A percentile compares a stretch with the other conserved stretches of the same genome.
Evolutionary conservation across 1,140 invertebrate genomes (phyloP).

Genomic region (Zaprionus ghesquierei): DNA sequence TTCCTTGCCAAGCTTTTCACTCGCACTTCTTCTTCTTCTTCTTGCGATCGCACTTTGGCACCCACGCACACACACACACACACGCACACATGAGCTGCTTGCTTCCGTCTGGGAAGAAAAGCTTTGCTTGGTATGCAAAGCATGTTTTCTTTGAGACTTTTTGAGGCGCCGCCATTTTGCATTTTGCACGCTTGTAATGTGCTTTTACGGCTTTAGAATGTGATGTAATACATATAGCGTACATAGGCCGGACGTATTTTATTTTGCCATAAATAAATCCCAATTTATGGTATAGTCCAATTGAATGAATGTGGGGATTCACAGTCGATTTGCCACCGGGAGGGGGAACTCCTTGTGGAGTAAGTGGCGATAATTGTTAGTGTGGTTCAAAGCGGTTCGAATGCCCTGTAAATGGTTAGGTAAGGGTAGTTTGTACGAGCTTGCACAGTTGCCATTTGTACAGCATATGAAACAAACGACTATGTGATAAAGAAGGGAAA

Average conservation of each 20-base stretch:
- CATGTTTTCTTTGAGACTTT: background rate
- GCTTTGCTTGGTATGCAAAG: slow-evolving; percentile 4
- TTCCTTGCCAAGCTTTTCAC: background rate
- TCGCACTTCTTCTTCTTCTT: no score
- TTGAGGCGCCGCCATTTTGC: background rate
- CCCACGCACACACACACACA: background rate
- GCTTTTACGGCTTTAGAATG: slow-evolving; percentile 14
- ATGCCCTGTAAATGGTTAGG: background rate
- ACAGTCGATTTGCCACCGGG: background rate
- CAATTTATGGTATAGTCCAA: background rate
- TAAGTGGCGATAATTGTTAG: background rate
- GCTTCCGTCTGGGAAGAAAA: background rate
- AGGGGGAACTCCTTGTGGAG: background rate
- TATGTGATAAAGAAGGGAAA: no score
- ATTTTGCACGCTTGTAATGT: background rate
- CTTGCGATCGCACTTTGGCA: background rate
- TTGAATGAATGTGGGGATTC: background rate
- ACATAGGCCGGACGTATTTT: background rate
- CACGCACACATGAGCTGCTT: background rate
- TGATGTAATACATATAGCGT: slow-evolving; percentile 19
- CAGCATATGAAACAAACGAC: no score
- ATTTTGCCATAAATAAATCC: background rate
- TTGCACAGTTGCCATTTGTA: no score
- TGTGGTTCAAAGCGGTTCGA: background rate
- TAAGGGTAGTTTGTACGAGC: background rate